Conservation (phyloP, 2,888 invertebrate genomes). For the Calephelis perditalis region DNA sequence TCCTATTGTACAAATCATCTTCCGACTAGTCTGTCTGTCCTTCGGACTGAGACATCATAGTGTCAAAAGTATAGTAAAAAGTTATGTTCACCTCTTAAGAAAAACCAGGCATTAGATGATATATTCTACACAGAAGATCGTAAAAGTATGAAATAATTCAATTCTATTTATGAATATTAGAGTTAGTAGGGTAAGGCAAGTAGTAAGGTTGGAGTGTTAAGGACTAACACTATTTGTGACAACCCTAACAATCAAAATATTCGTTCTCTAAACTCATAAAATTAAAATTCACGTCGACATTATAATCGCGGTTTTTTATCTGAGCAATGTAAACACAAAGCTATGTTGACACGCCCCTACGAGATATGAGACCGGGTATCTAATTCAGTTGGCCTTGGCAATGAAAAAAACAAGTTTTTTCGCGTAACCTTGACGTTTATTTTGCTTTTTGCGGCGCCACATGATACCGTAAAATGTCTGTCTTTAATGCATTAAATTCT, state of each 20-base stretch:
- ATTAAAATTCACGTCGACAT: constrained; percentile 28
- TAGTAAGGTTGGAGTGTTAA: not conserved
- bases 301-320: constrained; percentile 49
- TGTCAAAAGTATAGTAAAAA: too few relatives aligned
- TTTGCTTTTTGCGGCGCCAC: constrained; percentile 47
- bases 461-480: constrained; percentile 24
- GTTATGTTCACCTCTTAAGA: too few relatives aligned
- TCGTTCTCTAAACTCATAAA: constrained; percentile 9
- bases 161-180: too few relatives aligned
- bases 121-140: too few relatives aligned
- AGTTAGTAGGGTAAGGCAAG: too few relatives aligned
- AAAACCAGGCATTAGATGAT: too few relatives aligned
- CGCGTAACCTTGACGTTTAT: constrained; percentile 52
- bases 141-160: too few relatives aligned
- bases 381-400: constrained; percentile 74
- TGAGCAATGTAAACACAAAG: constrained; percentile 59
- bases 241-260: constrained; percentile 6
- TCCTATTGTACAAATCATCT: too few relatives aligned
- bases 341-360: constrained; percentile 59
- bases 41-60: too few relatives aligned
- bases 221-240: not conserved
- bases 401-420: constrained; percentile 68
- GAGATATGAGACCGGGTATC: constrained; percentile 65
- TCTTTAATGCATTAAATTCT: constrained; percentile 14
- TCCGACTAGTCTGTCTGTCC: too few relatives aligned